Evolutionary conservation across 2,113 vertebrate genomes (phyloP), one percentile per base, ranked within the genome.

Genomic region (Lontra canadensis): DNA sequence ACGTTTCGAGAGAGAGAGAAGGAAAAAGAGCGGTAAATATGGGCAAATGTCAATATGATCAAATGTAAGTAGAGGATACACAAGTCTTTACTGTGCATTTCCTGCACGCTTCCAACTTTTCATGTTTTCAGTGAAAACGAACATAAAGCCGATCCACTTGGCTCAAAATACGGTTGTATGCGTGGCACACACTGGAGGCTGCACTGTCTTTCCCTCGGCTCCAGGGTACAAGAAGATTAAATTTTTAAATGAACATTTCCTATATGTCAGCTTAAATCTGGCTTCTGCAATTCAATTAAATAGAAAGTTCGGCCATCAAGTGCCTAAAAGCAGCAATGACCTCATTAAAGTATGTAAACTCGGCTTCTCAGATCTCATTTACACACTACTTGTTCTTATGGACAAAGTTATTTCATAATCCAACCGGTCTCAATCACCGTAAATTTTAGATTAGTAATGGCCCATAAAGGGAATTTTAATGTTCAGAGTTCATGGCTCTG

Each of bases 161-260:
- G 63, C 55, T 84, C 1, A 94, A 81, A 81, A 63, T 36, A 20
- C 39, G 78, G 34, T 74, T 42, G 25, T 84, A 0, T 59, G 47
- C 49, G 42, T 23, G 80, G 26, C 29, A 69, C 44, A 80, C 4
- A 34, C 11, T 67, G 42, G 76, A 55, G 57, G 29, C 31, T 57
- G 39, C 55, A 10, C 18, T 23, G 20, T 69, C 52, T 82, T 85
- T 67, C 23, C 25, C 42, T 89, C 1, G 7, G 78, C 79, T 89
- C 80, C 21, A 55, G n/a, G n/a, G 31, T 86, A 44, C 18, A 92
- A 86, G 39, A 87, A 90, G 55, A 88, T 85, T 81, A 81, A 83
- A 87, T 86, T 86, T 95, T 94, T 92, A 52, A 91, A 94, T 92
- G 42, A 96, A 81, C 20, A 49, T 89, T 96, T 94, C 79, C 71